Conservation (phyloP, 1,140 invertebrate species). For the Brachionus angularis region DNA sequence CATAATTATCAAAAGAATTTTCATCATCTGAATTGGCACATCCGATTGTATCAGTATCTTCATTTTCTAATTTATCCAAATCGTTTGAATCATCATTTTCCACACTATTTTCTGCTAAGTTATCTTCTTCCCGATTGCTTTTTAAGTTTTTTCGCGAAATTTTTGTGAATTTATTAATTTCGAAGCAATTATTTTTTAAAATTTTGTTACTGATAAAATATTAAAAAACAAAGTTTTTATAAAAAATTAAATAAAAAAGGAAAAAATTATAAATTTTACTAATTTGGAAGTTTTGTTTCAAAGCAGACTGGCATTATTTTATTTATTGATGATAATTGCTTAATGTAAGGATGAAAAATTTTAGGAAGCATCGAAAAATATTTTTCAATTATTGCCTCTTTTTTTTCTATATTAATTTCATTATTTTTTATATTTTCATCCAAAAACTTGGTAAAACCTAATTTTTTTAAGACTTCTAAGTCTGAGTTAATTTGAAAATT, state of each 20-base stretch:
- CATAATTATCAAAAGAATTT: slow-evolving; percentile 34
- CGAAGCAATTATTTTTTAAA: background rate
- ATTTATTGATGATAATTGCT: background rate
- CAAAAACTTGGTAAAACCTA: background rate
- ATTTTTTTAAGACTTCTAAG: background rate
- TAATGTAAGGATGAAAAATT: background rate
- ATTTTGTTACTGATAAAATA: background rate
- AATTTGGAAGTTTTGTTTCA: slow-evolving; percentile 16
- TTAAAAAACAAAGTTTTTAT: background rate
- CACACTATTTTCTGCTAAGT: background rate
- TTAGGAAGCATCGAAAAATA: background rate
- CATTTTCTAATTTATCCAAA: slow-evolving; percentile 1
- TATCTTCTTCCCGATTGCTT: background rate
- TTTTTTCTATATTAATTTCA: background rate
- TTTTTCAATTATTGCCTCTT: background rate
- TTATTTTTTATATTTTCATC: background rate
- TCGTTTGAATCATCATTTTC: background rate
- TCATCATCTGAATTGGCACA: slow-evolving; percentile 5
- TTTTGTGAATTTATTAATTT: background rate
- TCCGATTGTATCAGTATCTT: background rate
- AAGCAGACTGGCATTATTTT: slow-evolving; percentile 6
- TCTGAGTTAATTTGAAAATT: slow-evolving; percentile 28
- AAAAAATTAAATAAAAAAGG: background rate
- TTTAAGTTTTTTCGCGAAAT: background rate
- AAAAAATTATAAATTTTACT: background rate